Percentiles rank a stretch among this genome's conserved stretches.
These are phyloP conservation scores for Tachycineta bicolor DNA, from an alignment of 2,113 vertebrate genomes.

Conservation along the genomic window DNA sequence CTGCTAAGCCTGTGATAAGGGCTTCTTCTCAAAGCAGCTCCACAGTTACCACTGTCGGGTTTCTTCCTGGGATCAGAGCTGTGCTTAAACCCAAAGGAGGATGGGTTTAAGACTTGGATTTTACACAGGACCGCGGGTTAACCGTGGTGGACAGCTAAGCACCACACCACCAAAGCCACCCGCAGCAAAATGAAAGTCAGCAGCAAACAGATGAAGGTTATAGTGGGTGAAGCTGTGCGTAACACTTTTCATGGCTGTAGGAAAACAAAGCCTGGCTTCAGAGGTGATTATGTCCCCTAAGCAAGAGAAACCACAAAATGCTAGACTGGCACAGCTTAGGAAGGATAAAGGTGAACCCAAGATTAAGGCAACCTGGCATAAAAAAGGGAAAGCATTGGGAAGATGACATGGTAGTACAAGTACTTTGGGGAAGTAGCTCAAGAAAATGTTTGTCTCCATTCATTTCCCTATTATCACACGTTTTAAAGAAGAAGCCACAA, in stretches of 20 bases:
- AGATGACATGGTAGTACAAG: neutral
- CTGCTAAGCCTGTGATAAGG: neutral
- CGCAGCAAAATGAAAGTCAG: neutral
- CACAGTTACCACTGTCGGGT: neutral
- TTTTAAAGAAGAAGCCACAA: neutral
- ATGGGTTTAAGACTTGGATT: neutral
- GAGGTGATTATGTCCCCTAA: neutral
- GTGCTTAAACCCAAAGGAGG: neutral
- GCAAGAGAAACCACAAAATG: neutral
- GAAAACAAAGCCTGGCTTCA: neutral
- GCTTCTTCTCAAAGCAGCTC: neutral
- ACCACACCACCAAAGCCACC: neutral
- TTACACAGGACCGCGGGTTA: neutral
- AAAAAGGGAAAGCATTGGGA: neutral
- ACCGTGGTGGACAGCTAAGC: neutral
- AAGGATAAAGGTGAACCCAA: neutral
- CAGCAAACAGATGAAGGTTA: neutral
- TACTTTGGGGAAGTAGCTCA: neutral
- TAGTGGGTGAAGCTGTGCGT: neutral
- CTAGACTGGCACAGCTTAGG: neutral
- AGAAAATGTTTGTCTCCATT: neutral
- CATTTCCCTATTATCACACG: fast-evolving
- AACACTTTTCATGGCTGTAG: neutral
- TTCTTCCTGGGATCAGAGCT: neutral
- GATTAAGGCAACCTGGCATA: neutral